Conservation (phyloP, 2,888 invertebrate species). For the Quadroppia sp. region DNA sequence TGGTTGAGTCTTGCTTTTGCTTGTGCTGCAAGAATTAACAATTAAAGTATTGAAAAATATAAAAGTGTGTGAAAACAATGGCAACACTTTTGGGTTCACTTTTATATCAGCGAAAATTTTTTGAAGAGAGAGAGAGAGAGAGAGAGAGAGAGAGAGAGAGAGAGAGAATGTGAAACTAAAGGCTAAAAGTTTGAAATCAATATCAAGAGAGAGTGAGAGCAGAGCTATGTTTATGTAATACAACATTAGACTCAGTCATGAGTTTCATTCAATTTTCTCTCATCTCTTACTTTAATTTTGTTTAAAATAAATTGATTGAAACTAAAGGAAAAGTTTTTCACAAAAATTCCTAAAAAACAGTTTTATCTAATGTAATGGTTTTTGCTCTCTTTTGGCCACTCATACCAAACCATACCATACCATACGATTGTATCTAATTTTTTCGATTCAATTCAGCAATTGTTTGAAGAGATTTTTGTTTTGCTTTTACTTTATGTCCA, state of each 20-base stretch:
- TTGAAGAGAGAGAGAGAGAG: neutral
- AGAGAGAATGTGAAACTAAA: neutral
- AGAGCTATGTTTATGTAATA: conserved; percentile 24
- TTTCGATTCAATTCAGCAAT: neutral
- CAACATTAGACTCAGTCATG: conserved; percentile 8
- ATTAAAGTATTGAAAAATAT: conserved; percentile 20
- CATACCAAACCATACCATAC: neutral
- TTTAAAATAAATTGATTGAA: conserved; percentile 30
- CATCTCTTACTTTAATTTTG: conserved; percentile 23
- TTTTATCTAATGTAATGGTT: conserved; percentile 29
- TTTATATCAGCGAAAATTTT: conserved; percentile 13
- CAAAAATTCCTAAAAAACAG: conserved; percentile 14
- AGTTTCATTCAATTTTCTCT: conserved; percentile 18
- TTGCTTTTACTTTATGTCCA: conserved; percentile 21
- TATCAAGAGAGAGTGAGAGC: neutral
- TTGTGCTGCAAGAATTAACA: conserved; percentile 5
- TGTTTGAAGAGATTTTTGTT: conserved; percentile 19
- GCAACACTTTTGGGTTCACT: conserved; percentile 27
- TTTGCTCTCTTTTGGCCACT: conserved; percentile 7
- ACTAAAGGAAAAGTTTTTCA: conserved; percentile 18
- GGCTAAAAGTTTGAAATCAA: conserved; percentile 18
- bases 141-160: neutral
- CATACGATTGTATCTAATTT: neutral
- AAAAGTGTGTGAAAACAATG: conserved; percentile 18
- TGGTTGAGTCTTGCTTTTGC: neutral